Conservation (phyloP, 1,140 invertebrate genomes). For the Eueides isabella region DNA sequence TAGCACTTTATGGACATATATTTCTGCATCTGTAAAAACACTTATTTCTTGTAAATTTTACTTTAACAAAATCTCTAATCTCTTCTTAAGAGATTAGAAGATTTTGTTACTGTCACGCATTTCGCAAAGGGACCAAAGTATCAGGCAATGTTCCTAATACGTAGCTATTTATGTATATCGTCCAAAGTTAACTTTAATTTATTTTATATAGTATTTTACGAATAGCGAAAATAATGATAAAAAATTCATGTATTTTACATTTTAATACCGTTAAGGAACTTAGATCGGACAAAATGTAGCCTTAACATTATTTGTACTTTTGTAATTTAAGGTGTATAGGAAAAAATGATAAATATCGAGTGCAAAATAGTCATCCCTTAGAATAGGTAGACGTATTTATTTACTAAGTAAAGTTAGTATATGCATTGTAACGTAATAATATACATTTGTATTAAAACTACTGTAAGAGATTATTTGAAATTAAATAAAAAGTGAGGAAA, state of each 20-base stretch:
- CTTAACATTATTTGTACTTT: neutral
- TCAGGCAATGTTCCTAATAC: constrained; percentile 20
- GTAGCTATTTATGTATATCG: neutral
- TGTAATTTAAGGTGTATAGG: neutral
- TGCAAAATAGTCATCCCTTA: constrained; percentile 22
- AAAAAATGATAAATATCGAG: constrained; percentile 18
- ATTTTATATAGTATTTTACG: constrained; percentile 11
- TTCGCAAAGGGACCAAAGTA: neutral
- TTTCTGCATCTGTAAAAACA: too few species aligned
- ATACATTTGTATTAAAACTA: neutral
- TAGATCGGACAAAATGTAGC: constrained; percentile 7
- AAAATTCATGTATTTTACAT: neutral
- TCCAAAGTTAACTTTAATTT: constrained; percentile 22
- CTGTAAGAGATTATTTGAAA: constrained; percentile 8
- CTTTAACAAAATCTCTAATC: neutral
- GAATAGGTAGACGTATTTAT: constrained; percentile 16
- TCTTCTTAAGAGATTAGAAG: neutral
- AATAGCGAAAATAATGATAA: neutral
- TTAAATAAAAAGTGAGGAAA: neutral
- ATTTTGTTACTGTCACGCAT: neutral
- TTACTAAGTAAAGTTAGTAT: constrained; percentile 9
- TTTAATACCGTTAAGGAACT: neutral
- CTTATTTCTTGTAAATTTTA: neutral
- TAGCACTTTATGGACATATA: too few species aligned
- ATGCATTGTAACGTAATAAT: neutral